These are phyloP conservation scores for Halichoeres trimaculatus DNA, from an alignment of 2,113 vertebrate species.

Conservation along the genomic window DNA sequence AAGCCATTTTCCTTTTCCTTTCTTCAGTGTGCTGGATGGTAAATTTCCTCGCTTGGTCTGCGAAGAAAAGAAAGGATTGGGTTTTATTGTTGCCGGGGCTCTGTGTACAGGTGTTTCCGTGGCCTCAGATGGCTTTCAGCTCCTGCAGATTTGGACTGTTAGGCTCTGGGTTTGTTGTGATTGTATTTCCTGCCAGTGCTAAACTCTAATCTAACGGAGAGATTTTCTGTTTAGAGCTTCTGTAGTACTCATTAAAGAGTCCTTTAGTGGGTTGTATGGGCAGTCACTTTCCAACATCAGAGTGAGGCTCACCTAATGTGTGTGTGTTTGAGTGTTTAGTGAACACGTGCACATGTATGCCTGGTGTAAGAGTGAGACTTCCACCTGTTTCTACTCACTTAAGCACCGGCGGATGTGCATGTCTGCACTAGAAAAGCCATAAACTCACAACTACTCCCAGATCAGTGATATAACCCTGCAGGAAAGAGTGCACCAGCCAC, in stretches of 20 bases:
- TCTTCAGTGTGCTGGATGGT: constrained; percentile 21
- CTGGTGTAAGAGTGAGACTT: constrained; percentile 35
- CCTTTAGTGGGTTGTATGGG: constrained; percentile 52
- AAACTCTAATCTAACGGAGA: constrained; percentile 66
- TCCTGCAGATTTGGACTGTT: constrained; percentile 49
- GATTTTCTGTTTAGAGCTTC: constrained; percentile 66
- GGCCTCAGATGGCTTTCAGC: constrained; percentile 50
- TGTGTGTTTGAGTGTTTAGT: constrained; percentile 18
- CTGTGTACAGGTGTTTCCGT: constrained; percentile 49
- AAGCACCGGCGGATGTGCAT: constrained; percentile 46
- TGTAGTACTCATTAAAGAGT: constrained; percentile 71
- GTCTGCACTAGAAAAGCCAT: constrained; percentile 50
- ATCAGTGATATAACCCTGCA: constrained; percentile 66
- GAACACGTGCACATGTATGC: not conserved
- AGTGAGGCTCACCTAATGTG: constrained; percentile 21
- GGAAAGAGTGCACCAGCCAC: constrained; percentile 24
- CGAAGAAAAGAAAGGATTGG: constrained; percentile 19
- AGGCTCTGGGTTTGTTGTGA: constrained; percentile 38
- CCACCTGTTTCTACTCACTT: constrained; percentile 64
- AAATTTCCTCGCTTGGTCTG: constrained; percentile 57
- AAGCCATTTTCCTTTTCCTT: constrained; percentile 48
- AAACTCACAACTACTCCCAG: constrained; percentile 64
- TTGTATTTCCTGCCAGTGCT: constrained; percentile 53
- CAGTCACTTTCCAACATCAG: constrained; percentile 34
- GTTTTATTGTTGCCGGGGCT: constrained; percentile 30